These are phyloP conservation scores for Entomobrya multifasciata DNA, from an alignment of 2,888 invertebrate genomes.

Conservation along the genomic window DNA sequence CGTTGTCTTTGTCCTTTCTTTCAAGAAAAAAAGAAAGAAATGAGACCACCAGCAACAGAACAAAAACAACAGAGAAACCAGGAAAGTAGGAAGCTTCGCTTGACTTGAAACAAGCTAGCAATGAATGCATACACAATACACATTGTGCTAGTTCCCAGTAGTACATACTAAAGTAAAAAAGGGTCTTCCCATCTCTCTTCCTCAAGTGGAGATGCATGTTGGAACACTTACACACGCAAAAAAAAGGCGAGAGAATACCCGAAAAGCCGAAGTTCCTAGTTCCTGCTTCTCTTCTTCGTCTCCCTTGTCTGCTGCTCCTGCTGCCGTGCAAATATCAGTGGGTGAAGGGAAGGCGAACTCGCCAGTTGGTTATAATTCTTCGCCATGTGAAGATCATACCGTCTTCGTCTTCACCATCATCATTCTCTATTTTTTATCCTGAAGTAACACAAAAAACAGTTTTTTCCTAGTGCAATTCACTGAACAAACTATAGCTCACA, in stretches of 20 bases:
- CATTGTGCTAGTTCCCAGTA: background rate
- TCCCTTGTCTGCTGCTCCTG: background rate
- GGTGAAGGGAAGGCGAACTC: slow-evolving; percentile 40
- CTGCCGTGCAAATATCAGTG: slow-evolving; percentile 30
- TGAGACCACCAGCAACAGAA: background rate
- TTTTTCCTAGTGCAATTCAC: background rate
- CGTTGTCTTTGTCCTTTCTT: slow-evolving; percentile 14
- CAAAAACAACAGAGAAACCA: background rate
- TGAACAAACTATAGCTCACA: background rate
- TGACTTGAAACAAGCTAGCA: background rate
- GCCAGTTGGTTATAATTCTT: slow-evolving; percentile 67
- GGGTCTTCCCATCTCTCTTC: background rate
- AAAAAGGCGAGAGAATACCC: slow-evolving; percentile 9
- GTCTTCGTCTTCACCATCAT: background rate
- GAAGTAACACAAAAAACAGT: background rate
- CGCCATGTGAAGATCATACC: slow-evolving; percentile 63
- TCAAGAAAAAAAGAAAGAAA: background rate
- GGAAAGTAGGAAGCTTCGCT: slow-evolving; percentile 16
- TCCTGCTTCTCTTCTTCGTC: background rate
- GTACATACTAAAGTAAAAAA: background rate
- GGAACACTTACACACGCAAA: background rate
- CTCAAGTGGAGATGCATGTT: background rate
- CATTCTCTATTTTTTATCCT: background rate
- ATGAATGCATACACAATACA: background rate
- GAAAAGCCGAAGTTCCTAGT: slow-evolving; percentile 25